Conservation (phyloP, 1,140 invertebrate species). For the Stratiolaelaps scimitus region DNA sequence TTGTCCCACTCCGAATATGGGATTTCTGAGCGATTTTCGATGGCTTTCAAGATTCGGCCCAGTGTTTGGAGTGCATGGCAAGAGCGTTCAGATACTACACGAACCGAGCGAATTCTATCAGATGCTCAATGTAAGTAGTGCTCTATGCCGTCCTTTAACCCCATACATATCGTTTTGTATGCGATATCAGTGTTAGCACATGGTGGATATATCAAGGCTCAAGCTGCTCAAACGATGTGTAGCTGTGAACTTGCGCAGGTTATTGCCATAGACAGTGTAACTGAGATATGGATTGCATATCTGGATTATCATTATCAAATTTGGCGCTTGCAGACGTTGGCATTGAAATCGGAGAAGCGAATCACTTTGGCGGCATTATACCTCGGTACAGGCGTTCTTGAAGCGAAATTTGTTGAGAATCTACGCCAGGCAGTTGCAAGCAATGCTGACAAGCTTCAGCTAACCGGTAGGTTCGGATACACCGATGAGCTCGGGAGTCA, state of each 20-base stretch:
- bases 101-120: slow-evolving; percentile 41
- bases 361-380: slow-evolving; percentile 85
- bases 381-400: slow-evolving; percentile 73
- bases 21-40: slow-evolving; percentile 29
- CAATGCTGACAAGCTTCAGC: neutral
- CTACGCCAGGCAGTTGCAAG: neutral
- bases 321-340: slow-evolving; percentile 52
- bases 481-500: too few relatives aligned
- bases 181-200: too few relatives aligned
- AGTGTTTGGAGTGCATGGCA: slow-evolving; percentile 40
- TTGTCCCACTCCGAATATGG: neutral
- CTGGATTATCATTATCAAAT: too few relatives aligned
- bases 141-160: neutral
- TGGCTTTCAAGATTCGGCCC: slow-evolving; percentile 40
- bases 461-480: neutral
- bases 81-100: slow-evolving; percentile 39
- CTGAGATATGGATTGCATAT: too few relatives aligned
- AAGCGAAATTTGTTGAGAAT: slow-evolving; percentile 56
- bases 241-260: too few relatives aligned
- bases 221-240: too few relatives aligned
- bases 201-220: too few relatives aligned
- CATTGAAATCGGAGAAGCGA: slow-evolving; percentile 55
- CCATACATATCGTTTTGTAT: too few relatives aligned
- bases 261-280: too few relatives aligned
- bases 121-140: slow-evolving; percentile 37